Percentiles rank a stretch among this genome's conserved stretches.
Conservation (phyloP, 2,888 invertebrate species). For the Tolmerus cingulatus region DNA sequence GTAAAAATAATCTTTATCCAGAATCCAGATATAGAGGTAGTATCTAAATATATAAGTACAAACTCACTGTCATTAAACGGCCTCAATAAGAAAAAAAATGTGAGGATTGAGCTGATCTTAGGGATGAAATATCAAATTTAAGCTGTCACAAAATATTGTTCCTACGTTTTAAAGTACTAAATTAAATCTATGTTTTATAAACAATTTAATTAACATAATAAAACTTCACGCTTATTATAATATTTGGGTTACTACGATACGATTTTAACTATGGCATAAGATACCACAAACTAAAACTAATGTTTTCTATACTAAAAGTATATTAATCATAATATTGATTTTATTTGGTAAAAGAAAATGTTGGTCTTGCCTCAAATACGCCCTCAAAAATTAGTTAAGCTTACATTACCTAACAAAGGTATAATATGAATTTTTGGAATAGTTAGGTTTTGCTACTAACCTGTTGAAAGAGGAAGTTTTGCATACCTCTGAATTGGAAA, state of each 20-base stretch:
- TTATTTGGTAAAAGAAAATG: background rate
- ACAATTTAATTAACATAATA: background rate
- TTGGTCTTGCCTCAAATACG: background rate
- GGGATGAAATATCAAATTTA: background rate
- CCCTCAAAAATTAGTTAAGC: background rate
- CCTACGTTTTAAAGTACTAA: background rate
- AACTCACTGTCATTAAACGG: too few relatives aligned
- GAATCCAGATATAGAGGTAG: background rate
- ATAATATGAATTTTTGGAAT: background rate
- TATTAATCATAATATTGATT: background rate
- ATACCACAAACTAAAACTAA: too few relatives aligned
- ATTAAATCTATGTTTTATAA: too few relatives aligned
- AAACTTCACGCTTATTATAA: background rate
- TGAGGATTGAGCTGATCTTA: background rate
- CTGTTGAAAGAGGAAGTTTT: background rate
- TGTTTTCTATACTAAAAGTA: too few relatives aligned
- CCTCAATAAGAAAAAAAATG: background rate
- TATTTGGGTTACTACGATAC: too few relatives aligned
- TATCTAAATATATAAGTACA: too few relatives aligned
- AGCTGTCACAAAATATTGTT: background rate
- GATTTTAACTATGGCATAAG: too few relatives aligned
- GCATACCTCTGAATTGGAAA: background rate
- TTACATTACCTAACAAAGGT: background rate
- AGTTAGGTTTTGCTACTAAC: background rate
- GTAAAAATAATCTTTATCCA: background rate